phyloP scores from a whole-genome alignment of 2,797 vertebrate genomes.

The Emys orbicularis region DNA sequence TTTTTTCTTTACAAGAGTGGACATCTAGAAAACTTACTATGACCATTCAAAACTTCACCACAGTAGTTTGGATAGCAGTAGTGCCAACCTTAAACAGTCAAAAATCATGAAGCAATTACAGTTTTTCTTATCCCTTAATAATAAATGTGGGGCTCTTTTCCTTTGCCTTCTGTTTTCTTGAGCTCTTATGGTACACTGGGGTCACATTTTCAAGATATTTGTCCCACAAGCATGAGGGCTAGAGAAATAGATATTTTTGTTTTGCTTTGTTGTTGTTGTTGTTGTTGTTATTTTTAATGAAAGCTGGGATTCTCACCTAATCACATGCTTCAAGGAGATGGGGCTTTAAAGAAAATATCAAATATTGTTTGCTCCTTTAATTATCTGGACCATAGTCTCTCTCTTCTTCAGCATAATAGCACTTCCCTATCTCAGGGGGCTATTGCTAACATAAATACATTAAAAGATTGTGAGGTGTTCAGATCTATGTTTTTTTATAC shows the following conservation, averaged over 20 bases:
- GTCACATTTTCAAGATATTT: not conserved
- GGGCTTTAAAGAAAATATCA: not conserved
- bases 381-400: not conserved
- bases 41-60: too few species aligned
- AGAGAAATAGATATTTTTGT: not conserved
- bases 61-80: not conserved
- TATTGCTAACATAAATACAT: not conserved
- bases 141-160: not conserved
- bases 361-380: not conserved
- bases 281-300: not conserved
- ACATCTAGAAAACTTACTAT: too few species aligned
- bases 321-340: not conserved
- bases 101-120: not conserved
- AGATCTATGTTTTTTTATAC: not conserved
- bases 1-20: not conserved
- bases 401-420: not conserved
- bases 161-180: not conserved
- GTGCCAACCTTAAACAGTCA: fast-evolving
- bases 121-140: not conserved
- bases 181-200: not conserved
- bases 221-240: not conserved
- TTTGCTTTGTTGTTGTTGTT: not conserved
- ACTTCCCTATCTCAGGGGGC: not conserved
- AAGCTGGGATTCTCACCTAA: not conserved
- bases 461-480: not conserved